Percentiles rank a stretch among this genome's conserved stretches.
Evolutionary conservation across 2,113 vertebrate genomes (phyloP).

Genomic region (Gyps fulvus): DNA sequence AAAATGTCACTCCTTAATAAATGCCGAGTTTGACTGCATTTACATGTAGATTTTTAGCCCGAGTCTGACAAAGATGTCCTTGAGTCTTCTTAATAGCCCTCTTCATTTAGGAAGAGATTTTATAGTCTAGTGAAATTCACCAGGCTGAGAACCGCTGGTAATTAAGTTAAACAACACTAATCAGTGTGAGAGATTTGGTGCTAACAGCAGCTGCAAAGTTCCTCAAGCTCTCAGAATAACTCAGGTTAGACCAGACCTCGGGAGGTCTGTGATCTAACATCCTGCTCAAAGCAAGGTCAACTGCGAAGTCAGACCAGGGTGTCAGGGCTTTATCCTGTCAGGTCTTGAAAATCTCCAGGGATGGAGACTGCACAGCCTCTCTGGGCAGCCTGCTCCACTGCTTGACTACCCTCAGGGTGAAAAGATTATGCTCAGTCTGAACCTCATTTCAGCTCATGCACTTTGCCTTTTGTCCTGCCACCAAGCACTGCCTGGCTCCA

Average conservation of each 20-base stretch:
- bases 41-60: background rate
- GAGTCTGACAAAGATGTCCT: background rate
- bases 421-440: background rate
- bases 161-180: background rate
- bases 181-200: background rate
- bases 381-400: background rate
- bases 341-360: background rate
- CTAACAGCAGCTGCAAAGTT: background rate
- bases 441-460: background rate
- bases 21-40: background rate
- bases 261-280: background rate
- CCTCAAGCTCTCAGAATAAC: background rate
- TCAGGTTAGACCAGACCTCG: background rate
- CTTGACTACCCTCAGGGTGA: background rate
- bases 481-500: background rate
- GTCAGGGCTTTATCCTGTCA: background rate
- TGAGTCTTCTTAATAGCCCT: background rate
- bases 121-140: background rate
- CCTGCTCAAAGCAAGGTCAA: background rate
- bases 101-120: background rate
- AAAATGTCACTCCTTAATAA: background rate
- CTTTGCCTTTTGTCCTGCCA: background rate
- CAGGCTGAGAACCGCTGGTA: background rate
- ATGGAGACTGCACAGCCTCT: background rate
- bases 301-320: background rate